These are phyloP conservation scores for Hypotaenidia philippensis DNA, from an alignment of 2,797 vertebrate species.

Conservation along the genomic window DNA sequence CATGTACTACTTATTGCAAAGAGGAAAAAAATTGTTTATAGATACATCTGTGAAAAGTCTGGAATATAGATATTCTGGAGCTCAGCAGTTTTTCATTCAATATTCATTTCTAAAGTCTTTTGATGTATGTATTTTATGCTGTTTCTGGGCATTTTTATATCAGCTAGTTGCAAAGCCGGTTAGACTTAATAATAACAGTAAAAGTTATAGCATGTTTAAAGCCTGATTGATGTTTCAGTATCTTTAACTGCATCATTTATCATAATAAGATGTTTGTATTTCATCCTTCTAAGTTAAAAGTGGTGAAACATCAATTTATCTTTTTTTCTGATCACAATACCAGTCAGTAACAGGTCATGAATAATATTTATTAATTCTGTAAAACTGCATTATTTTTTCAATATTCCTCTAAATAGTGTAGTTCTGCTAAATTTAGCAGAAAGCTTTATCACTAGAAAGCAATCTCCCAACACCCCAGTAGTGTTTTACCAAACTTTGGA, in stretches of 20 bases:
- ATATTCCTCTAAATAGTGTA: not conserved
- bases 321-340: slow-evolving; percentile 37
- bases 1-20: not conserved
- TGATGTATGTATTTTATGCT: slow-evolving; percentile 55
- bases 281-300: slow-evolving; percentile 54
- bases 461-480: not conserved
- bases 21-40: slow-evolving; percentile 12
- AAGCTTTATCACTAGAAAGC: not conserved
- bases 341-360: slow-evolving; percentile 21
- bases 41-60: slow-evolving; percentile 23
- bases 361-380: slow-evolving; percentile 44
- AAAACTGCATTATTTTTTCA: slow-evolving; percentile 35
- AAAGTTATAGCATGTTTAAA: slow-evolving; percentile 56
- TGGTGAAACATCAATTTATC: slow-evolving; percentile 42
- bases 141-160: slow-evolving; percentile 49
- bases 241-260: slow-evolving; percentile 55
- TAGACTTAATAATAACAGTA: slow-evolving; percentile 64
- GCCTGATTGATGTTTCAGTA: slow-evolving; percentile 22
- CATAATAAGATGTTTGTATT: slow-evolving; percentile 55
- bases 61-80: slow-evolving; percentile 19
- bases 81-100: slow-evolving; percentile 66
- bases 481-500: not conserved
- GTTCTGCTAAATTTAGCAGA: not conserved
- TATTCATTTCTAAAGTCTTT: slow-evolving; percentile 33
- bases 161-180: slow-evolving; percentile 54